phyloP scores from a whole-genome alignment of 2,113 vertebrate species.

The Pseudorhombus dupliciocellatus region DNA sequence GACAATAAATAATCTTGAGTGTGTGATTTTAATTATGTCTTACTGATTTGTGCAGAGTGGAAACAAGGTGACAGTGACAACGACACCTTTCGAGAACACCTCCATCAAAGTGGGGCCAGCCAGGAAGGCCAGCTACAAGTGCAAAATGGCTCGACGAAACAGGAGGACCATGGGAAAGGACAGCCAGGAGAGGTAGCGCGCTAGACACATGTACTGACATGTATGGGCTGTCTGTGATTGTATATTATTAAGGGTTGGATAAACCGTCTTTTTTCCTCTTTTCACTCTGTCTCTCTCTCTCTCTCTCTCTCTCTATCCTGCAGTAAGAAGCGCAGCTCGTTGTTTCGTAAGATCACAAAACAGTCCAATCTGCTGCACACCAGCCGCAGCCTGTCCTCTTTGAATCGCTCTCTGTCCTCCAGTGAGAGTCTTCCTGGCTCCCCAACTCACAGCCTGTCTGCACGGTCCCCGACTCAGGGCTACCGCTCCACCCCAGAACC shows the following conservation, averaged over 20 bases:
- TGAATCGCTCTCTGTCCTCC: conserved; percentile 92
- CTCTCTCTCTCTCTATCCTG: neutral
- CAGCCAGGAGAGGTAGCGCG: conserved; percentile 87
- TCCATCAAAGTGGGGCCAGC: conserved; percentile 93
- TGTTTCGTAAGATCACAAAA: conserved; percentile 93
- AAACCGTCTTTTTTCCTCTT: neutral
- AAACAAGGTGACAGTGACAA: conserved; percentile 92
- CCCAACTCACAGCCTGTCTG: conserved; percentile 89
- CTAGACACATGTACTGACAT: neutral
- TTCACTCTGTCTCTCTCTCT: too few relatives aligned
- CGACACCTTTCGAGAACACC: conserved; percentile 94
- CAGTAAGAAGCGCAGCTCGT: conserved; percentile 90
- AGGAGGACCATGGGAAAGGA: conserved; percentile 85
- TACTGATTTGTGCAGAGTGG: conserved; percentile 83
- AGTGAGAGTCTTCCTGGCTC: conserved; percentile 93
- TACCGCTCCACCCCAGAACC: conserved; percentile 89
- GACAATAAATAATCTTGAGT: neutral
- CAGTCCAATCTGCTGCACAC: conserved; percentile 93
- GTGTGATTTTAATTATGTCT: neutral
- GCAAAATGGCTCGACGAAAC: conserved; percentile 92
- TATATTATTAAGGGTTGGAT: neutral
- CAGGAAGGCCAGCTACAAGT: conserved; percentile 89
- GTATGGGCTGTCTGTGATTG: neutral
- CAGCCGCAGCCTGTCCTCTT: conserved; percentile 89
- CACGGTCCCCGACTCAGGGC: conserved; percentile 90